These are phyloP conservation scores for Drepana falcataria DNA, from an alignment of 2,888 invertebrate genomes.

Conservation along the genomic window DNA sequence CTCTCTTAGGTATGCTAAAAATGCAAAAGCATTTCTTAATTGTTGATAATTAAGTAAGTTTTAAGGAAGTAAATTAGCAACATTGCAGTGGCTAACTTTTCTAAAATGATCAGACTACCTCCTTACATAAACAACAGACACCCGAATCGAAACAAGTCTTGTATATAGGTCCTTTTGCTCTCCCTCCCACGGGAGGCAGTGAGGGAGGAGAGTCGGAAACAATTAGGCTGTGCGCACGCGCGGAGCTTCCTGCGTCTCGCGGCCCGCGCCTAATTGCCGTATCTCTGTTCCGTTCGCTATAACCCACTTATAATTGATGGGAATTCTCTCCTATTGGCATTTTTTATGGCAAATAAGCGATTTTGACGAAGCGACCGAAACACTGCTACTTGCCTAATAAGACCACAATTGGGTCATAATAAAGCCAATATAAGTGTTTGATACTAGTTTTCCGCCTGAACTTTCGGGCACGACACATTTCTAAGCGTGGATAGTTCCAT, in stretches of 20 bases:
- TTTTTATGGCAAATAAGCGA: conserved; percentile 3
- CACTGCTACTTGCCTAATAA: too few relatives aligned
- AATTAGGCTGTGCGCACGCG: conserved; percentile 72
- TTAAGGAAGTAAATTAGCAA: too few relatives aligned
- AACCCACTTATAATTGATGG: conserved; percentile 62
- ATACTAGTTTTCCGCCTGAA: too few relatives aligned
- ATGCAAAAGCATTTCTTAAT: too few relatives aligned
- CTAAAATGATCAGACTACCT: background rate
- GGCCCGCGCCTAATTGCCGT: conserved; percentile 60
- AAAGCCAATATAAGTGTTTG: too few relatives aligned
- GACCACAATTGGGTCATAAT: too few relatives aligned
- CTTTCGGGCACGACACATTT: too few relatives aligned
- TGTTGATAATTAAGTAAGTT: too few relatives aligned
- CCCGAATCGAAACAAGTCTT: background rate
- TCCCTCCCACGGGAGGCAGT: conserved; percentile 18
- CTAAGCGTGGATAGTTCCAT: too few relatives aligned
- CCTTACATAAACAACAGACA: background rate
- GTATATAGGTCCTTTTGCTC: conserved; percentile 21
- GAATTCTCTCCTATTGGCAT: conserved; percentile 42
- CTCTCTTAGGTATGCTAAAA: too few relatives aligned
- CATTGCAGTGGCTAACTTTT: too few relatives aligned
- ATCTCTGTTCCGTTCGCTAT: conserved; percentile 61
- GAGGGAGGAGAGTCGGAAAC: conserved; percentile 47
- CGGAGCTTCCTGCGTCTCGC: conserved; percentile 52
- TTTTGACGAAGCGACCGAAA: too few relatives aligned